Conservation (phyloP, 2,113 vertebrate species). For the Isichthys henryi region DNA sequence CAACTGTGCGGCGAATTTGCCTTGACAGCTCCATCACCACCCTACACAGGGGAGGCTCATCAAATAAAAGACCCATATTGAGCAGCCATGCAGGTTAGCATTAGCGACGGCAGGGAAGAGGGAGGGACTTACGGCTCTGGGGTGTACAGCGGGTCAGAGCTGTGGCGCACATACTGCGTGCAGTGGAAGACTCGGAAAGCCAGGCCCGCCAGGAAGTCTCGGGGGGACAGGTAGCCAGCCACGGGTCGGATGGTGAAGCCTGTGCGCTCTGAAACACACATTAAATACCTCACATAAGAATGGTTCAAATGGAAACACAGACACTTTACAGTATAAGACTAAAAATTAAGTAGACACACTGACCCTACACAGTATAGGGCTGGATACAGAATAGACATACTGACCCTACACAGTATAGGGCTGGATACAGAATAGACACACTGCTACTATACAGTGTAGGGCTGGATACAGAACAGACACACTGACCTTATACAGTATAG, state of each 20-base stretch:
- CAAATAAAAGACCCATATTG: background rate
- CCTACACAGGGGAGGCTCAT: background rate
- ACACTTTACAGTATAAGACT: background rate
- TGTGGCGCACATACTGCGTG: conserved; percentile 94
- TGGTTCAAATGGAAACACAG: background rate
- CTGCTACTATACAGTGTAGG: background rate
- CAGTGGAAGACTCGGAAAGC: conserved; percentile 98
- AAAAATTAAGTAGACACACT: background rate
- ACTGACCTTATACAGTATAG: too few species aligned
- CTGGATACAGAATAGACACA: background rate
- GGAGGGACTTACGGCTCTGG: conserved; percentile 89
- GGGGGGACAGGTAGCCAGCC: conserved; percentile 88
- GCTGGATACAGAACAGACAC: background rate
- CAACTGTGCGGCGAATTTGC: background rate
- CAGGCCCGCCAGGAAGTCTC: conserved; percentile 93
- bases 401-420: background rate
- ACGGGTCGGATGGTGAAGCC: conserved; percentile 94
- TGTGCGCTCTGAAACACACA: conserved; percentile 70
- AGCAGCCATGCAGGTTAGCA: background rate
- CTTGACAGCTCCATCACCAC: background rate
- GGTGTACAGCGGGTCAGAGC: conserved; percentile 92
- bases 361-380: background rate
- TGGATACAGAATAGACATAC: background rate
- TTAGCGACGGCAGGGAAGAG: background rate
- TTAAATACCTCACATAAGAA: background rate